Evolutionary conservation across 2,888 invertebrate species (phyloP).

Genomic region (Lepidonotus clava): DNA sequence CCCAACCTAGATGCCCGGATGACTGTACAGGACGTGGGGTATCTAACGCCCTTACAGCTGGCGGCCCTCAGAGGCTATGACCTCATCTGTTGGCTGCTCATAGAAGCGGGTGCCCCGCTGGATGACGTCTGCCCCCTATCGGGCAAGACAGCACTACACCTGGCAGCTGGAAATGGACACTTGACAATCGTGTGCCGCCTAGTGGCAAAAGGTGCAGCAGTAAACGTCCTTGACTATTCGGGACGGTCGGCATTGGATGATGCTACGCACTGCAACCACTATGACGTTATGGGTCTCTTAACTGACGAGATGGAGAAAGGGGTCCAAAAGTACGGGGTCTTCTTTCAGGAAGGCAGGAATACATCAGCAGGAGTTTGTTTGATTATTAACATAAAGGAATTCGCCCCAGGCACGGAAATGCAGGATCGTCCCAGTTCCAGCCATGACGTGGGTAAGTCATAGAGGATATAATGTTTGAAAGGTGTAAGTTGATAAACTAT

Average conservation of each 20-base stretch:
- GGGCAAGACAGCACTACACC: not conserved
- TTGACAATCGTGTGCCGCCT: not conserved
- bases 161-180: not conserved
- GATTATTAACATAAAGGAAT: not conserved
- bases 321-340: not conserved
- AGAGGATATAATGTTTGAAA: no score
- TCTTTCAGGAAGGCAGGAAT: not conserved
- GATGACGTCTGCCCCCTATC: not conserved
- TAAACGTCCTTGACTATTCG: not conserved
- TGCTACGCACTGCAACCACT: not conserved
- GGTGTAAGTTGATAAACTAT: no score
- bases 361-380: not conserved
- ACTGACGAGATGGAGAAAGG: not conserved
- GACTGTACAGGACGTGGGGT: not conserved
- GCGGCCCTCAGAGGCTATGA: not conserved
- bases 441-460: not conserved
- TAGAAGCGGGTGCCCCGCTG: not conserved
- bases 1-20: not conserved
- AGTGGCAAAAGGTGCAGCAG: not conserved
- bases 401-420: not conserved
- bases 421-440: not conserved
- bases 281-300: not conserved
- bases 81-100: not conserved
- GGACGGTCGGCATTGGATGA: not conserved
- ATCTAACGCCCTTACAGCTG: not conserved